phyloP scores from a whole-genome alignment of 2,888 invertebrate species.

The Pediacus dermestoides region DNA sequence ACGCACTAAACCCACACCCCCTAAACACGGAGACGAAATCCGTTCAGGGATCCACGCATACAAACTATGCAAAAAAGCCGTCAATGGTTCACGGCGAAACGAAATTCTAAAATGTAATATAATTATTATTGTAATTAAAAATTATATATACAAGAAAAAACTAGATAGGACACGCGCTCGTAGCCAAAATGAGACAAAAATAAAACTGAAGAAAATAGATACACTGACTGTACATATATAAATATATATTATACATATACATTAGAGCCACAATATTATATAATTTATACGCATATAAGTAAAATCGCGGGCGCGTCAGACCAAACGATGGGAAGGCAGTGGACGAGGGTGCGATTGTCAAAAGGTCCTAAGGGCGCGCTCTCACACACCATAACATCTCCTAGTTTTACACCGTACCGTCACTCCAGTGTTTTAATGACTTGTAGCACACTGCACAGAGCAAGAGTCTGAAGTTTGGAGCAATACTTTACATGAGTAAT shows the following conservation, averaged over 20 bases:
- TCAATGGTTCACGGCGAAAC: slow-evolving; percentile 42
- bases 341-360: slow-evolving; percentile 4
- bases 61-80: slow-evolving; percentile 25
- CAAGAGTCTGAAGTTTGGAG: slow-evolving; percentile 45
- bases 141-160: slow-evolving; percentile 38
- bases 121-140: slow-evolving; percentile 44
- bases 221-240: slow-evolving; percentile 46
- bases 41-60: slow-evolving; percentile 38
- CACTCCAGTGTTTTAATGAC: slow-evolving; percentile 43
- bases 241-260: slow-evolving; percentile 36
- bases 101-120: slow-evolving; percentile 53
- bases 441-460: slow-evolving; percentile 47
- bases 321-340: slow-evolving; percentile 14
- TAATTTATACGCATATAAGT: slow-evolving; percentile 33
- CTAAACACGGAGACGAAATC: slow-evolving; percentile 21
- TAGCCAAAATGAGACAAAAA: slow-evolving; percentile 36
- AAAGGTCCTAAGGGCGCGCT: slow-evolving; percentile 28
- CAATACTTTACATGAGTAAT: slow-evolving; percentile 36
- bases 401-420: slow-evolving; percentile 39
- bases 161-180: slow-evolving; percentile 47
- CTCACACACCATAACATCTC: slow-evolving; percentile 23
- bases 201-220: slow-evolving; percentile 21
- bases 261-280: slow-evolving; percentile 34
- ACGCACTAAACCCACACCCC: slow-evolving; percentile 32
- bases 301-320: slow-evolving; percentile 31